Conservation (phyloP, 2,797 vertebrate genomes). For the Natrix natrix region DNA sequence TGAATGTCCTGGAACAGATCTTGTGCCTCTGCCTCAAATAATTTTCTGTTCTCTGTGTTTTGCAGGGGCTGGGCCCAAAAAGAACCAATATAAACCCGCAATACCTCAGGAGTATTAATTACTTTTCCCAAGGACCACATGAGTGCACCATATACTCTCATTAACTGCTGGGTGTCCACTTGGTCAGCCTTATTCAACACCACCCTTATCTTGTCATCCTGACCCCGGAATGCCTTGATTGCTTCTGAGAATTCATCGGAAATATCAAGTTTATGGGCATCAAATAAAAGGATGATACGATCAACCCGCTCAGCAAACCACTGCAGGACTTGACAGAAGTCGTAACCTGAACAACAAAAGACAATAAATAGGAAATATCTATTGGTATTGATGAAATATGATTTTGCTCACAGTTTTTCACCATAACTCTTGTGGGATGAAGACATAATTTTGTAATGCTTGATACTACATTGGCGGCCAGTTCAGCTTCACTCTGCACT, state of each 20-base stretch:
- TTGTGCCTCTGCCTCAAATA: slow-evolving; percentile 92
- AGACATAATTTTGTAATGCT: neutral
- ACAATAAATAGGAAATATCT: slow-evolving; percentile 11
- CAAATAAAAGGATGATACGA: slow-evolving; percentile 94
- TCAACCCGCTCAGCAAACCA: slow-evolving; percentile 96
- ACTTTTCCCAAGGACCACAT: slow-evolving; percentile 99
- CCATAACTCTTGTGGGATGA: neutral
- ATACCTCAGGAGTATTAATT: slow-evolving; percentile 94
- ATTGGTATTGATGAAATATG: neutral
- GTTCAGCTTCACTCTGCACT: neutral
- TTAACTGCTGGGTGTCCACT: slow-evolving; percentile 96
- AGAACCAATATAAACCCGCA: slow-evolving; percentile 92
- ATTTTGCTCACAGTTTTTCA: neutral
- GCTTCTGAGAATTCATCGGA: slow-evolving; percentile 98
- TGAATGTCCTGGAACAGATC: slow-evolving; percentile 96
- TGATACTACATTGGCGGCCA: neutral
- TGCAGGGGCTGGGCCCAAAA: slow-evolving; percentile 95
- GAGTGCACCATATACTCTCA: slow-evolving; percentile 94
- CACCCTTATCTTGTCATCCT: slow-evolving; percentile 96
- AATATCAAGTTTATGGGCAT: slow-evolving; percentile 97
- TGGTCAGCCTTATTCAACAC: slow-evolving; percentile 97
- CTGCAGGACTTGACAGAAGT: slow-evolving; percentile 93
- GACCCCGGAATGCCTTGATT: slow-evolving; percentile 90
- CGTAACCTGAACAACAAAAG: slow-evolving; percentile 78
- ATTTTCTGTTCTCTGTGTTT: slow-evolving; percentile 89